Conservation (phyloP, 2,797 vertebrate genomes). For the Trichosurus vulpecula region DNA sequence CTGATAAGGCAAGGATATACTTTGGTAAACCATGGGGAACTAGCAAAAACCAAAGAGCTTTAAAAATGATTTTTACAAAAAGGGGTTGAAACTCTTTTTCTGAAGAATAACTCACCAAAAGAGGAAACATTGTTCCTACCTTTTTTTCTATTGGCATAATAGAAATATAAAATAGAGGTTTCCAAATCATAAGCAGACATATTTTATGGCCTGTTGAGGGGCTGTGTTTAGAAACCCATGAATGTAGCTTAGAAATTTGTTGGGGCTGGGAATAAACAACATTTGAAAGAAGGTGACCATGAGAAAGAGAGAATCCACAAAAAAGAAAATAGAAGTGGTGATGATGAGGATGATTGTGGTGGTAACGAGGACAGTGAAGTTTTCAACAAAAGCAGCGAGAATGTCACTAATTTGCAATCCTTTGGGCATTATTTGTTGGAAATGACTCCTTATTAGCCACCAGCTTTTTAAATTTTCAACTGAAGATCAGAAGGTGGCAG, state of each 20-base stretch:
- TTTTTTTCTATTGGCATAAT: conserved; percentile 43
- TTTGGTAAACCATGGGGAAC: not conserved
- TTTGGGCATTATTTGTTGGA: not conserved
- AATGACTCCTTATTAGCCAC: not conserved
- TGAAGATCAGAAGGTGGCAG: conserved; percentile 85
- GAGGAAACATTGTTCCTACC: conserved; percentile 18
- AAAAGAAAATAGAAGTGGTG: conserved; percentile 18
- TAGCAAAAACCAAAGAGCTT: conserved; percentile 43
- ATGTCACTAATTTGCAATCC: not conserved
- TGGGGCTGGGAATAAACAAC: conserved; percentile 31
- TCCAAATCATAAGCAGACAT: not conserved
- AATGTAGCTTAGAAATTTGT: conserved; percentile 49
- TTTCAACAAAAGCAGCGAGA: not conserved
- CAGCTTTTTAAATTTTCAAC: conserved; percentile 57
- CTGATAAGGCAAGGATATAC: not conserved
- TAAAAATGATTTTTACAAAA: conserved; percentile 37
- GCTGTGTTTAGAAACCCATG: conserved; percentile 36
- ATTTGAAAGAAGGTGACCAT: conserved; percentile 44
- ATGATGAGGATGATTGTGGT: not conserved
- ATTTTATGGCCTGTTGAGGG: conserved; percentile 18
- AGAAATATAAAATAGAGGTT: not conserved
- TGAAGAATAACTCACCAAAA: conserved; percentile 47
- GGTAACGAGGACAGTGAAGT: not conserved
- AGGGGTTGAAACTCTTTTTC: conserved; percentile 7
- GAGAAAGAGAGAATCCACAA: conserved; percentile 15